Base-by-base conservation (phyloP, 1,140 invertebrate genomes). In the Anoplolepis gracilipes region DNA sequence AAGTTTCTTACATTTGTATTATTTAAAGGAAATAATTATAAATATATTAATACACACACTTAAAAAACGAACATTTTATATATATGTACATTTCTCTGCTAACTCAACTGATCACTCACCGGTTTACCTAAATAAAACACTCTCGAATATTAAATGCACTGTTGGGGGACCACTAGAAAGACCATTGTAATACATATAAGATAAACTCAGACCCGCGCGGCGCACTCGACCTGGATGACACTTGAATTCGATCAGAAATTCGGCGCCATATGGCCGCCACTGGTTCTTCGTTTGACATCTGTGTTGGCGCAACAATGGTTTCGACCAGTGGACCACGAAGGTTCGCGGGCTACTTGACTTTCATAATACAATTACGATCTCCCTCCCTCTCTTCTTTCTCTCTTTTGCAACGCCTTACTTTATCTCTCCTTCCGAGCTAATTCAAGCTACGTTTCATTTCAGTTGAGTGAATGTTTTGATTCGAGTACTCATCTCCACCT, bases 271-370 rank as follows among this genome's bases (percentile, higher is more conserved):
- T 89, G 88, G 88, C 62, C 76, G 55, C 49, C 61, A 39, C 42
- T 57, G 84, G 73, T 90, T 88, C 85, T 89, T 87, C 85, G 87
- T 84, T 86, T 73, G 85, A 91, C 92, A 93, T 92, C 92, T 92
- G 92, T 93, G 92, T 93, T 93, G 92, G 76, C 88, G 85, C 92
- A 92, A 93, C 92, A 93, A 92, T 92, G 92, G 89, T 91, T 85
- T 86, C 62, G 78, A 69, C 84, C 85, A 87, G 90, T 91, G 65
- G 72, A 70, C 85, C 85, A 86, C 79, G 85, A 90, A 88, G 79
- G 79, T 72, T 72, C 73, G 30, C 84, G 82, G 19, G 76, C 64
- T 85, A 85, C 91, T 92, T 89, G 90, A 92, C 90, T 91, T 75
- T 82, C 64, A 67, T 86, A 88, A 87, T 85, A 85, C 77, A 62